phyloP scores from a whole-genome alignment of 1,140 invertebrate genomes.

The Drosophila pseudoananassae region DNA sequence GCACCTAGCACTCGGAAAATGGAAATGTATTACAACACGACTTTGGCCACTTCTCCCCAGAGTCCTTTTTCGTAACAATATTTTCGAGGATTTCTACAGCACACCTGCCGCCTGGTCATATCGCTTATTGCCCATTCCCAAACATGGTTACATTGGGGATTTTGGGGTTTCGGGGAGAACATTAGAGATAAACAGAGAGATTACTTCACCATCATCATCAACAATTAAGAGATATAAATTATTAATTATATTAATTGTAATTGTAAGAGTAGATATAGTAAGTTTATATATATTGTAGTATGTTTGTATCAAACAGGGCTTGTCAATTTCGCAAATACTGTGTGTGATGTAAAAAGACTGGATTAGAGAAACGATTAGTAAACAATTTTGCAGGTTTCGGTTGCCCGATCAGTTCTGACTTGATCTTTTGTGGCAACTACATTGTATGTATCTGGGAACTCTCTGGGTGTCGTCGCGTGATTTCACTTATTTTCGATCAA shows the following conservation, averaged over 20 bases:
- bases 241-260: conserved; percentile 40
- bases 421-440: conserved; percentile 33
- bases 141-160: conserved; percentile 75
- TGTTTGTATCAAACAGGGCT: conserved; percentile 36
- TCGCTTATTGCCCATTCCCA: conserved; percentile 88
- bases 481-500: conserved; percentile 11
- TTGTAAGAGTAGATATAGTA: conserved; percentile 46
- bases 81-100: conserved; percentile 85
- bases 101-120: conserved; percentile 87
- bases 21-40: conserved; percentile 84
- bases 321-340: conserved; percentile 63
- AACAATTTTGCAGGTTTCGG: conserved; percentile 59
- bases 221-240: conserved; percentile 78
- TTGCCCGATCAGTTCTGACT: conserved; percentile 38
- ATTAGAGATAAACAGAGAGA: conserved; percentile 84
- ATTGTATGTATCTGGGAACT: conserved; percentile 38
- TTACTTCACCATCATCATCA: conserved; percentile 84
- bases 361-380: conserved; percentile 81
- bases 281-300: conserved; percentile 36
- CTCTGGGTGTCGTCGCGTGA: conserved; percentile 42
- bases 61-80: conserved; percentile 78
- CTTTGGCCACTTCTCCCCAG: conserved; percentile 84
- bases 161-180: conserved; percentile 60
- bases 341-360: conserved; percentile 79
- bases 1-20: conserved; percentile 68